Percentiles rank a stretch among this genome's conserved stretches.
These are phyloP conservation scores for Cerceris rybyensis DNA, from an alignment of 2,888 invertebrate genomes.

Conservation along the genomic window DNA sequence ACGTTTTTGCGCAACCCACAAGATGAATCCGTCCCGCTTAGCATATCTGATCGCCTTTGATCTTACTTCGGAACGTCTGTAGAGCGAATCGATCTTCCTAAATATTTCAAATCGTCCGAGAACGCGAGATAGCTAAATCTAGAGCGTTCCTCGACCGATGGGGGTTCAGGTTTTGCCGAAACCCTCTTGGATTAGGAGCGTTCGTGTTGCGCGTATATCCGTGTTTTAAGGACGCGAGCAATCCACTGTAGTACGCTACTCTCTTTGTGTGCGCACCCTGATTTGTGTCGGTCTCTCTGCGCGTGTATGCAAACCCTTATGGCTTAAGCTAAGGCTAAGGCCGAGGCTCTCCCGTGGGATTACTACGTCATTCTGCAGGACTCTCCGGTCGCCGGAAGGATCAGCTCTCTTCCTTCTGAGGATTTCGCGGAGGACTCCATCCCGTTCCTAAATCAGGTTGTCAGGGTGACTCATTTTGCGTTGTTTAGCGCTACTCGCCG, in stretches of 20 bases:
- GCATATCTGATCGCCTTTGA: constrained; percentile 51
- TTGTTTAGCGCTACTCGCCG: constrained; percentile 34
- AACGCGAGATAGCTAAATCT: constrained; percentile 67
- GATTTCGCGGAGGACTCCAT: constrained; percentile 70
- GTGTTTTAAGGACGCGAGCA: constrained; percentile 67
- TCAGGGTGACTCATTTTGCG: constrained; percentile 60
- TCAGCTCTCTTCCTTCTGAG: constrained; percentile 74
- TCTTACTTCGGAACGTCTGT: constrained; percentile 32
- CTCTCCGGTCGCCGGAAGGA: constrained; percentile 76
- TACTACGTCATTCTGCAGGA: constrained; percentile 79
- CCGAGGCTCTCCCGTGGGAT: constrained; percentile 78
- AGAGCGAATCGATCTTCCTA: constrained; percentile 61
- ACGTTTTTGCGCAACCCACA: background rate
- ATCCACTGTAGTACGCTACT: constrained; percentile 30
- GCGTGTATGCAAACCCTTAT: constrained; percentile 79
- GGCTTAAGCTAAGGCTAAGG: constrained; percentile 80
- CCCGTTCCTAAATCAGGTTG: constrained; percentile 73
- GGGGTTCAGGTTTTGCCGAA: constrained; percentile 70
- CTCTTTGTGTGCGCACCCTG: constrained; percentile 49
- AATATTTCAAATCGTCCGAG: constrained; percentile 67
- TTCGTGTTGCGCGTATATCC: constrained; percentile 65
- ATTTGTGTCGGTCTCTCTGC: constrained; percentile 63
- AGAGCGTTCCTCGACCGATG: constrained; percentile 64
- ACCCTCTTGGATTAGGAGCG: constrained; percentile 72
- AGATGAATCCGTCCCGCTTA: constrained; percentile 2